A percentile compares a stretch with the other conserved stretches of the same genome.
Evolutionary conservation across 2,113 vertebrate species (phyloP).

Genomic region (Grantiella picta): DNA sequence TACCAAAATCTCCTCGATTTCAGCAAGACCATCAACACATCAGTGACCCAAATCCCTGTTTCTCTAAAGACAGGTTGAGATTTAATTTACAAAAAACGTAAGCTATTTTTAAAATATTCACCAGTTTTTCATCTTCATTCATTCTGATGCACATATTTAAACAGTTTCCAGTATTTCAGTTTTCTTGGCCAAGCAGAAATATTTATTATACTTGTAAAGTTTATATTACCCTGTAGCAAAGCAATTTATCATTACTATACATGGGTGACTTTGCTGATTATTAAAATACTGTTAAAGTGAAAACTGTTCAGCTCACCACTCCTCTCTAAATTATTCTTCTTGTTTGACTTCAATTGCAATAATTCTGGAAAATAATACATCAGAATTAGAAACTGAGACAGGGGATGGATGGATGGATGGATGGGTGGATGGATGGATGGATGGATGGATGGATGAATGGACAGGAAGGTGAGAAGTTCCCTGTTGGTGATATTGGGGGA

Average conservation of each 20-base stretch:
- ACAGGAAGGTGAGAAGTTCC: neutral
- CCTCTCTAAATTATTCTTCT: conserved; percentile 41
- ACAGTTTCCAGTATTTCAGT: conserved; percentile 18
- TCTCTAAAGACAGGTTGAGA: neutral
- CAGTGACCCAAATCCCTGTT: neutral
- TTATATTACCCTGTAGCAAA: conserved; percentile 66
- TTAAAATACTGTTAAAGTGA: conserved; percentile 58
- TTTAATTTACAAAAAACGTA: conserved; percentile 2
- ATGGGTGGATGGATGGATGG: too few relatives aligned
- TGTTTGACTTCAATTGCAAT: neutral
- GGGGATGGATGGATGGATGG: neutral
- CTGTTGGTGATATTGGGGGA: neutral
- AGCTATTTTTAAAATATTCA: neutral
- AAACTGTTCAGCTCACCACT: neutral
- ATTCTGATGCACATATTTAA: conserved; percentile 44
- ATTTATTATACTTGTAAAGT: conserved; percentile 67
- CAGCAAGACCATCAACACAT: neutral
- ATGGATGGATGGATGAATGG: neutral
- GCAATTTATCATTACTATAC: conserved; percentile 68
- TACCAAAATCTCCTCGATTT: neutral
- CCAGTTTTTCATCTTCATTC: conserved; percentile 7
- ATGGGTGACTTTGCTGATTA: conserved; percentile 67
- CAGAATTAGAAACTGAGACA: neutral
- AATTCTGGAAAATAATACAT: neutral
- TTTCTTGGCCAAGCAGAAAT: conserved; percentile 51